phyloP scores from a whole-genome alignment of 2,797 vertebrate species.

The Chrysocyon brachyurus region DNA sequence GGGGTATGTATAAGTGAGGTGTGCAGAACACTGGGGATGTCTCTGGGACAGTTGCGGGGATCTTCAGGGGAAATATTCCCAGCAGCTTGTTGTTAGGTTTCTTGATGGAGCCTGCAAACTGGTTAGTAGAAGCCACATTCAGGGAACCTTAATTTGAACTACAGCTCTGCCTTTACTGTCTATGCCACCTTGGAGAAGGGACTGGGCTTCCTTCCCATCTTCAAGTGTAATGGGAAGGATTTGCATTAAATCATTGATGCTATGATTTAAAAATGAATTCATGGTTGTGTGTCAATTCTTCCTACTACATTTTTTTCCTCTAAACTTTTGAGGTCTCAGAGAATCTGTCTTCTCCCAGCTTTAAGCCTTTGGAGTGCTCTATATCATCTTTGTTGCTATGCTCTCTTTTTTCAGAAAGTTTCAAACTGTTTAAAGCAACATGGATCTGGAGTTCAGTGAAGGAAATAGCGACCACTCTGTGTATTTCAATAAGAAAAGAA shows the following conservation, averaged over 20 bases:
- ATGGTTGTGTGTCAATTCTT: constrained; percentile 16
- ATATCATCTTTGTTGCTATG: neutral
- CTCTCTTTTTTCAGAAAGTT: neutral
- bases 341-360: neutral
- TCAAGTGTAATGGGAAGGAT: neutral
- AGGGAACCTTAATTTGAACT: neutral
- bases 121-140: neutral
- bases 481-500: neutral
- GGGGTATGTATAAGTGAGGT: neutral
- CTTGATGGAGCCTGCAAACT: neutral
- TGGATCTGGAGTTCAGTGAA: neutral
- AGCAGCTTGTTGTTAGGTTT: neutral
- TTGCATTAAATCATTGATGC: neutral
- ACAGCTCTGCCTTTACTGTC: neutral
- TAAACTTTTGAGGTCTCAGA: neutral
- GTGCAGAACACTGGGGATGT: neutral
- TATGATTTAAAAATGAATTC: neutral
- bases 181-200: neutral
- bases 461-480: neutral
- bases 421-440: neutral
- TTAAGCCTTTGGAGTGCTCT: neutral
- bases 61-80: neutral
- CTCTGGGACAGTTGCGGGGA: neutral
- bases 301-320: neutral
- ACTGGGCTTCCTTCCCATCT: neutral